Conservation (phyloP, 2,113 vertebrate genomes). For the Semicossyphus pulcher region DNA sequence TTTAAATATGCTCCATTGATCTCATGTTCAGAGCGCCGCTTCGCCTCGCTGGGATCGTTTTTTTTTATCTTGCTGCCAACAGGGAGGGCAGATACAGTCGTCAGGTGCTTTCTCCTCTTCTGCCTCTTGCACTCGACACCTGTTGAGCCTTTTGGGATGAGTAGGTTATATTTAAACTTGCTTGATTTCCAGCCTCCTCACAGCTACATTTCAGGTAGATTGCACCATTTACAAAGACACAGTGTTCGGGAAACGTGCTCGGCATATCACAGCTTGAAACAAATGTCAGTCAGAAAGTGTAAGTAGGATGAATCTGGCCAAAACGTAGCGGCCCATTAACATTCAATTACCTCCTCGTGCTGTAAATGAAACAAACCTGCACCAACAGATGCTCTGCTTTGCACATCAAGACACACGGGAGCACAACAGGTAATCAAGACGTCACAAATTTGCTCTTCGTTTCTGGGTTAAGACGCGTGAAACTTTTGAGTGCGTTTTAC, state of each 20-base stretch:
- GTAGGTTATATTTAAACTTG: constrained; percentile 64
- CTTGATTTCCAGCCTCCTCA: constrained; percentile 50
- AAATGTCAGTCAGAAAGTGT: constrained; percentile 18
- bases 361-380: constrained; percentile 13
- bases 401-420: constrained; percentile 28
- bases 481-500: constrained; percentile 31
- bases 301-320: constrained; percentile 19
- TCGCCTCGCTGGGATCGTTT: constrained; percentile 47
- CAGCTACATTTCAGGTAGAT: constrained; percentile 68
- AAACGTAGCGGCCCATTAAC: background rate
- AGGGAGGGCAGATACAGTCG: constrained; percentile 48
- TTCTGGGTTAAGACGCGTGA: constrained; percentile 51
- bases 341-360: background rate
- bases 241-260: constrained; percentile 34
- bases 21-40: constrained; percentile 64
- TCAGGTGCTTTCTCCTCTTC: constrained; percentile 64
- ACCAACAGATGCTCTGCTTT: constrained; percentile 37
- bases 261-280: constrained; percentile 27
- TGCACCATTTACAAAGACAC: constrained; percentile 63
- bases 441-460: constrained; percentile 48
- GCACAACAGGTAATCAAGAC: constrained; percentile 44
- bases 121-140: constrained; percentile 61
- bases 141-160: constrained; percentile 72
- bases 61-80: constrained; percentile 57
- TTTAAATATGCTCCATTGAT: constrained; percentile 78